Conservation (phyloP, 2,888 invertebrate species). For the Lasioglossum pauxillum region DNA sequence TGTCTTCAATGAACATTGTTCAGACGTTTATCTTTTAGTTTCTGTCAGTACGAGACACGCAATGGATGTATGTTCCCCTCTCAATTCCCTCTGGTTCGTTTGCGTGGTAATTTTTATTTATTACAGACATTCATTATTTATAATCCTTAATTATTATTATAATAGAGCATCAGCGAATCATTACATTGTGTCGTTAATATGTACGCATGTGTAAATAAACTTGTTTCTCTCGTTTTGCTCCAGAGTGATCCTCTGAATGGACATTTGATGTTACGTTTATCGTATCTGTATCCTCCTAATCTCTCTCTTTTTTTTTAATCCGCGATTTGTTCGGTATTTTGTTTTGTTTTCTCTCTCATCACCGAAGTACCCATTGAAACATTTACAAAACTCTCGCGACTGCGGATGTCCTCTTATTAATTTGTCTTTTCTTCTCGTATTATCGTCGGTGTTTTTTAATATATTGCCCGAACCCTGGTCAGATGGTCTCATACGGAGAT, state of each 20-base stretch:
- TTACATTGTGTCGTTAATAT: conserved; percentile 79
- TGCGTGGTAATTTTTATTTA: conserved; percentile 83
- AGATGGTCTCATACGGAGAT: conserved; percentile 67
- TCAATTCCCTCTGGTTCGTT: conserved; percentile 62
- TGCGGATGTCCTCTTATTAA: conserved; percentile 70
- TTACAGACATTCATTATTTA: conserved; percentile 84
- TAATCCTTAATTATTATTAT: conserved; percentile 82
- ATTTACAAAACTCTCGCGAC: conserved; percentile 78
- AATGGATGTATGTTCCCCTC: conserved; percentile 64
- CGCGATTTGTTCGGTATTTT: conserved; percentile 52
- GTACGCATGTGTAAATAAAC: conserved; percentile 77
- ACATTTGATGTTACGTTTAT: conserved; percentile 73
- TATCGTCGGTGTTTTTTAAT: conserved; percentile 68
- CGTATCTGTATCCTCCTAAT: conserved; percentile 38
- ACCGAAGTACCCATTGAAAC: conserved; percentile 75
- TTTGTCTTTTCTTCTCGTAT: conserved; percentile 62
- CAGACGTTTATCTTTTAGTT: not conserved
- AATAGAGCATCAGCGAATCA: conserved; percentile 81
- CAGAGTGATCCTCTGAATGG: conserved; percentile 76
- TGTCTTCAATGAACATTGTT: not conserved
- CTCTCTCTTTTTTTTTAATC: conserved; percentile 53
- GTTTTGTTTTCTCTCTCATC: conserved; percentile 52
- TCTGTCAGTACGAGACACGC: conserved; percentile 63
- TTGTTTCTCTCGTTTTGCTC: conserved; percentile 72
- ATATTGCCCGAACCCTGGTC: conserved; percentile 74